Evolutionary conservation across 1,140 invertebrate genomes (phyloP), one percentile per base, ranked within the genome.

Genomic region (Melipona quadrifasciata): DNA sequence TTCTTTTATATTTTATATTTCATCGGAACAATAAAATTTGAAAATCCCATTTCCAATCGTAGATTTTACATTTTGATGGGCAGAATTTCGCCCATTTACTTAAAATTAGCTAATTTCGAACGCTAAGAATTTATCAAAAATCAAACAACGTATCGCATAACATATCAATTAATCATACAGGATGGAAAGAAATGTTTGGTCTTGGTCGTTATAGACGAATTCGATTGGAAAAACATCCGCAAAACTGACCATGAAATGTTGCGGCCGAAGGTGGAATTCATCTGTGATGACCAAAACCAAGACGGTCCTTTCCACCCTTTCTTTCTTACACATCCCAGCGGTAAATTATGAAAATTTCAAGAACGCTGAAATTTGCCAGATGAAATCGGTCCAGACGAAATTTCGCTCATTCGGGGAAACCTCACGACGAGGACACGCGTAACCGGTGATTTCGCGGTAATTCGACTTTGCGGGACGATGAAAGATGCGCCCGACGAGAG

Each of bases 381-480:
- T n/a, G n/a, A n/a, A n/a, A n/a, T n/a, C n/a, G n/a, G n/a, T 47
- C 39, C 39, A 47, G 39, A 4, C 39, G 39, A 14, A 39, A 64
- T 34, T 11, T 70, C 2, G 34, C 61, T 55, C 68, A 53, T 55
- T 68, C 4, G 34, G 5, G 2, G 61, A 47, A 19, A 67, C 51
- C 77, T 83, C n/a, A 70, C 64, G 65, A 3, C 71, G 58, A 64
- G 34, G 8, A 31, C n/a, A 58, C 39, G 39, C 39, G 39, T 39
- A 39, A 39, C 21, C 73, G 51, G 39, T 51, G 19, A 77, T 77
- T 51, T 16, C 3, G n/a, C 0, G 21, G 24, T 70, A 76, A 83
- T 83, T 83, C n/a, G 31, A 83, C 11, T 77, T 58, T 16, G 6
- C 24, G 39, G 8, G 39, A 39, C 3, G 65, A 77, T 68, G 81